Evolutionary conservation across 1,140 invertebrate species (phyloP).

Genomic region (Monomorium pharaonis): DNA sequence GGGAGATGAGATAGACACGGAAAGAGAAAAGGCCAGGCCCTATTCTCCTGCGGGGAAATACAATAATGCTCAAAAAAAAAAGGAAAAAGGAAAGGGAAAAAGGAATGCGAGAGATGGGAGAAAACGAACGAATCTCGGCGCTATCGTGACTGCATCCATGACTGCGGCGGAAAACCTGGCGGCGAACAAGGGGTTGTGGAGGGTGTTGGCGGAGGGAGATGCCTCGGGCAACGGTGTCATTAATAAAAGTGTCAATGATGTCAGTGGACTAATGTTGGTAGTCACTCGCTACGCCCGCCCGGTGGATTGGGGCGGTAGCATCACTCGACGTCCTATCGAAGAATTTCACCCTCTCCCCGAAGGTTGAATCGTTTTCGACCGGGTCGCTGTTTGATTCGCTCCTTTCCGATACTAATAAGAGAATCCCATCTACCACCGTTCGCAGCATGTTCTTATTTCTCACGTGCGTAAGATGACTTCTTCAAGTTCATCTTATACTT

Average conservation of each 20-base stretch:
- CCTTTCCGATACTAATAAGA: conserved; percentile 40
- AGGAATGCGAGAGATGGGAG: conserved; percentile 65
- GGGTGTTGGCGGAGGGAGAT: conserved; percentile 57
- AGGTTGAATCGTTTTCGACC: conserved; percentile 63
- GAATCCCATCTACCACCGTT: background rate
- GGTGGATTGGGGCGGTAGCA: conserved; percentile 54
- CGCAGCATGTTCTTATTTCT: background rate
- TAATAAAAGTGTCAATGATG: conserved; percentile 86
- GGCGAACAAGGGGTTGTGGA: conserved; percentile 53
- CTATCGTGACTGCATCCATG: conserved; percentile 69
- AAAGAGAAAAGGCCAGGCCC: conserved; percentile 48
- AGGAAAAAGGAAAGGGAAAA: conserved; percentile 47
- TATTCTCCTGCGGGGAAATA: conserved; percentile 59
- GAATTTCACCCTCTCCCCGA: conserved; percentile 70
- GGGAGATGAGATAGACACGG: conserved; percentile 61
- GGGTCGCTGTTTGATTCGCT: conserved; percentile 27
- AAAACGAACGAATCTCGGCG: conserved; percentile 71
- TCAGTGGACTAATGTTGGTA: conserved; percentile 85
- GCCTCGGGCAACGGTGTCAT: conserved; percentile 81
- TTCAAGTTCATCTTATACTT: background rate
- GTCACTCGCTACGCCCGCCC: conserved; percentile 79
- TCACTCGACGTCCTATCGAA: conserved; percentile 70
- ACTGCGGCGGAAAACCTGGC: conserved; percentile 67
- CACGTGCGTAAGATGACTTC: background rate
- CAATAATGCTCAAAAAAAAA: conserved; percentile 69